Conservation (phyloP, 2,888 invertebrate species). For the Griposia aprilina region DNA sequence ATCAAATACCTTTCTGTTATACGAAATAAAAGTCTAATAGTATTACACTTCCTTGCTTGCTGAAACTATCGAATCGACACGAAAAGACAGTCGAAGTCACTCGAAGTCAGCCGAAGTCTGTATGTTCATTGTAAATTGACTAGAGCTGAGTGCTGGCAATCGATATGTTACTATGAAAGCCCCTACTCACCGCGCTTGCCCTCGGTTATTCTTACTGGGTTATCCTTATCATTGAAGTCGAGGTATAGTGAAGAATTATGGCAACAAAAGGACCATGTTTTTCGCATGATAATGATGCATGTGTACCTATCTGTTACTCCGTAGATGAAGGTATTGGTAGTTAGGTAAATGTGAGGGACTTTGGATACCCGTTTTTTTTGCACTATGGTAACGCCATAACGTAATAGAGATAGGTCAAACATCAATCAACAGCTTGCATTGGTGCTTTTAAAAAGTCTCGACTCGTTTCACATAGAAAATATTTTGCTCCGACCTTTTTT, state of each 20-base stretch:
- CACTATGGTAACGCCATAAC: not conserved
- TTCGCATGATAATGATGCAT: not conserved
- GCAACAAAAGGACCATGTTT: not conserved
- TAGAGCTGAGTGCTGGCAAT: slow-evolving; percentile 35
- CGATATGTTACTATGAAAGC: slow-evolving; percentile 40
- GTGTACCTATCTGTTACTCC: not conserved
- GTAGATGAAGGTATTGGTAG: not conserved
- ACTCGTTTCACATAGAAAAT: not conserved
- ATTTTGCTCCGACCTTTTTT: not conserved
- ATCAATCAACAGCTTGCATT: not conserved
- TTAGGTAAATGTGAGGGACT: not conserved
- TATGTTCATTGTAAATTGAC: slow-evolving; percentile 49
- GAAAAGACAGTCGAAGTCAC: slow-evolving; percentile 5
- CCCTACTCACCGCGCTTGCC: slow-evolving; percentile 13
- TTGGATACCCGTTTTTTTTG: not conserved
- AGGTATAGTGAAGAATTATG: slow-evolving; percentile 16
- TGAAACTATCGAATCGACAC: slow-evolving; percentile 19
- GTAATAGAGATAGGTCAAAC: not conserved
- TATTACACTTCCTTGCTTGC: slow-evolving; percentile 5
- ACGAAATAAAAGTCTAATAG: slow-evolving; percentile 28
- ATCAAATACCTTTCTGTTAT: slow-evolving; percentile 16
- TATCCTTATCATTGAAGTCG: slow-evolving; percentile 31
- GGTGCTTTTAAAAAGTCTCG: not conserved
- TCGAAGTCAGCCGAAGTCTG: slow-evolving; percentile 23
- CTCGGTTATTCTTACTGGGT: slow-evolving; percentile 20